A percentile compares a stretch with the other conserved stretches of the same genome.
phyloP scores from a whole-genome alignment of 2,797 vertebrate species.

The Microctenopoma lineatum region DNA sequence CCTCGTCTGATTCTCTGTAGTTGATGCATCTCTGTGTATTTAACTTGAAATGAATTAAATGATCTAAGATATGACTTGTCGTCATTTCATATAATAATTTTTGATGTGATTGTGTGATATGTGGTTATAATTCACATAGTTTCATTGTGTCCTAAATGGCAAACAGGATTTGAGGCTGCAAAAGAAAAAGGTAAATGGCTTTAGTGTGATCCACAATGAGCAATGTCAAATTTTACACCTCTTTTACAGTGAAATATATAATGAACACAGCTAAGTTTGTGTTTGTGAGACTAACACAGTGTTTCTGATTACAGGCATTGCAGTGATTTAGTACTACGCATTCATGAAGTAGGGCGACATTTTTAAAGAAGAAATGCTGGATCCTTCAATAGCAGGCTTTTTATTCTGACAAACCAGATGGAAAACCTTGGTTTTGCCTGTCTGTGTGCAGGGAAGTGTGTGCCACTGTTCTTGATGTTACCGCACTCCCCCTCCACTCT shows the following conservation, averaged over 20 bases:
- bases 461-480: conserved; percentile 31
- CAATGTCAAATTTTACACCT: background rate
- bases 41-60: conserved; percentile 1
- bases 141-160: background rate
- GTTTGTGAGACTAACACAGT: background rate
- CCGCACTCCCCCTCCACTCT: conserved; percentile 44
- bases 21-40: conserved; percentile 27
- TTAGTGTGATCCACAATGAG: background rate
- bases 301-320: background rate
- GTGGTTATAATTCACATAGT: background rate
- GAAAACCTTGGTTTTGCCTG: conserved; percentile 47
- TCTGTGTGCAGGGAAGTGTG: conserved; percentile 30
- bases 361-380: conserved; percentile 4
- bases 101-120: background rate
- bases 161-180: background rate
- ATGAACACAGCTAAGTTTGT: conserved; percentile 7
- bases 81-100: conserved; percentile 11
- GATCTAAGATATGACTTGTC: conserved; percentile 1
- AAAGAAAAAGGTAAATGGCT: background rate
- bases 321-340: conserved; percentile 4
- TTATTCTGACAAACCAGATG: conserved; percentile 34
- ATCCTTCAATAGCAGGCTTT: background rate
- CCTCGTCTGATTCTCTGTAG: conserved; percentile 49
- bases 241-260: conserved; percentile 13
- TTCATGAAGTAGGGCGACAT: background rate